A percentile compares a stretch with the other conserved stretches of the same genome.
Conservation (phyloP, 2,797 vertebrate genomes). For the Euthynnus affinis region DNA sequence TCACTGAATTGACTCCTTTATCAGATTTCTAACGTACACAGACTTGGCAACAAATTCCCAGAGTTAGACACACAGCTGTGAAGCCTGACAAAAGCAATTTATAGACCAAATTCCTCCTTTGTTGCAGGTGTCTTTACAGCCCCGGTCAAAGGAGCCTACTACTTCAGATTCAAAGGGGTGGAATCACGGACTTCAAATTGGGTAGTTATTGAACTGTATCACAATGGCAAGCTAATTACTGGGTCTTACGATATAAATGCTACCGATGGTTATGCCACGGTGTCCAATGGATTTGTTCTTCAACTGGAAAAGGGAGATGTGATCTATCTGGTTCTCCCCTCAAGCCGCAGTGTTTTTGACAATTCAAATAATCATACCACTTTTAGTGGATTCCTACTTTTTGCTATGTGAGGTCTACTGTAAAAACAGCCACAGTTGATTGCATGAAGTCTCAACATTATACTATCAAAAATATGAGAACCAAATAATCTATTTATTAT, state of each 20-base stretch:
- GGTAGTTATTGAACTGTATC: too few species aligned
- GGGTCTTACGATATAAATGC: fast-evolving
- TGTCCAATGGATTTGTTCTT: constrained; percentile 27
- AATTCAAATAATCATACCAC: constrained; percentile 22
- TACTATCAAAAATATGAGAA: too few species aligned
- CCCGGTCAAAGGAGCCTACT: constrained; percentile 37
- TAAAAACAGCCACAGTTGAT: too few species aligned
- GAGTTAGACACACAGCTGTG: too few species aligned
- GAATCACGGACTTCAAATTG: too few species aligned
- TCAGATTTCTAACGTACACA: too few species aligned
- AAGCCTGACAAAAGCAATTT: too few species aligned
- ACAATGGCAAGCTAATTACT: constrained; percentile 1
- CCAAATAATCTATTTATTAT: neutral
- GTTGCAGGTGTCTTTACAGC: constrained; percentile 48
- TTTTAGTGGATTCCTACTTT: constrained; percentile 51
- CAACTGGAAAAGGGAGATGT: constrained; percentile 35
- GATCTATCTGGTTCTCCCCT: neutral
- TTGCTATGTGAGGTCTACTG: neutral
- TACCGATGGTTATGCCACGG: fast-evolving
- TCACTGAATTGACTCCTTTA: too few species aligned
- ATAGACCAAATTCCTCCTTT: neutral
- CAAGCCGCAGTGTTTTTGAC: fast-evolving
- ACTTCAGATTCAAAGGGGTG: constrained; percentile 14
- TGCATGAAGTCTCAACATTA: too few species aligned
- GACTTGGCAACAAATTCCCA: too few species aligned